Evolutionary conservation across 1,140 invertebrate genomes (phyloP), one percentile per base, ranked within the genome.

Genomic region (Hetaerina americana): DNA sequence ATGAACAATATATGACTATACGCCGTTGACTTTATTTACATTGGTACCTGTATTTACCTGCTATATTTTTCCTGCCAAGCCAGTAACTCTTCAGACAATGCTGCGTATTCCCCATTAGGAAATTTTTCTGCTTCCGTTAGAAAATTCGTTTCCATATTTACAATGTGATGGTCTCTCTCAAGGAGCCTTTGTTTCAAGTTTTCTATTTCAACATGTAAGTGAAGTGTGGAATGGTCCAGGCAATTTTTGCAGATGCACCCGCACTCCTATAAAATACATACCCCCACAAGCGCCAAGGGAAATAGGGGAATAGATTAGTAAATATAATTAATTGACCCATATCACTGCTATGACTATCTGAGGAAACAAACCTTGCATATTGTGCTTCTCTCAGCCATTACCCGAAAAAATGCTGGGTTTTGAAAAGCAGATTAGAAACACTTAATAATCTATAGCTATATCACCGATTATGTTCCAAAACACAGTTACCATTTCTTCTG

Each of bases 1-100:
- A 68, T 18, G n/a, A n/a, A n/a, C n/a, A n/a, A n/a, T n/a, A n/a
- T n/a, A n/a, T n/a, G n/a, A n/a, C n/a, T n/a, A n/a, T n/a, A n/a
- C n/a, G n/a, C n/a, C n/a, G n/a, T n/a, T n/a, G n/a, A n/a, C n/a
- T n/a, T n/a, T n/a, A n/a, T n/a, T n/a, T n/a, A n/a, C n/a, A n/a
- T n/a, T n/a, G n/a, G n/a, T n/a, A n/a, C n/a, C n/a, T n/a, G n/a
- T n/a, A n/a, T 29, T 71, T 79, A 90, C 90, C 91, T 88, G 79
- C 92, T 90, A 85, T 95, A 96, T 84, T 96, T 94, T 76, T 96
- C 94, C 78, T 94, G 89, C 89, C 93, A 94, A 75, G 91, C 90
- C 70, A 89, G 78, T 69, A 96, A 81, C 80, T 95, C 94, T 75
- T 96, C 93, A 77, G 89, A 90, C 49, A 94, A 83, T 70, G 93